These are phyloP conservation scores for Plestiodon gilberti DNA, from an alignment of 2,113 vertebrate genomes.

Conservation along the genomic window DNA sequence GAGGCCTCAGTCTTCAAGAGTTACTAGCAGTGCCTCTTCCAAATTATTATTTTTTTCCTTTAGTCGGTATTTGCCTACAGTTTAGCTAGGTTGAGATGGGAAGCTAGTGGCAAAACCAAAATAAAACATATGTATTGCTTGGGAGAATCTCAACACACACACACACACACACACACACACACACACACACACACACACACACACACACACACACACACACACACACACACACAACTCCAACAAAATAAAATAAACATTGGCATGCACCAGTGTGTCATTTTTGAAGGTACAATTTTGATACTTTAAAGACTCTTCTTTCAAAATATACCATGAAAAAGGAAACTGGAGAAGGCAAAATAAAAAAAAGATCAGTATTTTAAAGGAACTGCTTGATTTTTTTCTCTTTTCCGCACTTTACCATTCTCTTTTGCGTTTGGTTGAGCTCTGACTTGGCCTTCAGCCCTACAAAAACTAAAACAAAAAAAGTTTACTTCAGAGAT, in stretches of 20 bases:
- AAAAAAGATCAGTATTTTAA: not conserved
- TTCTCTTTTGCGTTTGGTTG: constrained; percentile 24
- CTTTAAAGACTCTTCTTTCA: not conserved
- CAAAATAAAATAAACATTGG: not conserved
- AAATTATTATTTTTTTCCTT: not conserved
- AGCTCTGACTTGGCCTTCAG: not conserved
- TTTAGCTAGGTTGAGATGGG: not conserved
- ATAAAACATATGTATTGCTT: not conserved
- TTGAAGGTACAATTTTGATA: not conserved
- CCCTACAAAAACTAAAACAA: not conserved
- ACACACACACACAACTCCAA: not conserved
- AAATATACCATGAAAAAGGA: not conserved
- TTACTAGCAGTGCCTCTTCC: not conserved
- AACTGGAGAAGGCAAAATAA: constrained; percentile 16
- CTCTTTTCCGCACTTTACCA: constrained; percentile 1
- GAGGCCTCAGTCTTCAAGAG: not conserved
- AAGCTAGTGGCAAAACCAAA: not conserved
- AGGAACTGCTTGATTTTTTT: not conserved
- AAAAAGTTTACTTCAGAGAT: not conserved
- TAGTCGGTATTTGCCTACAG: not conserved
- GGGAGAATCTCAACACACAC: not conserved
- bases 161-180: not conserved
- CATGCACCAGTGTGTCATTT: not conserved
- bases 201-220: too few relatives aligned
- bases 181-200: too few relatives aligned